Evolutionary conservation across 2,888 invertebrate genomes (phyloP), one percentile per base, ranked within the genome.

Genomic region (Epinotia demarniana): DNA sequence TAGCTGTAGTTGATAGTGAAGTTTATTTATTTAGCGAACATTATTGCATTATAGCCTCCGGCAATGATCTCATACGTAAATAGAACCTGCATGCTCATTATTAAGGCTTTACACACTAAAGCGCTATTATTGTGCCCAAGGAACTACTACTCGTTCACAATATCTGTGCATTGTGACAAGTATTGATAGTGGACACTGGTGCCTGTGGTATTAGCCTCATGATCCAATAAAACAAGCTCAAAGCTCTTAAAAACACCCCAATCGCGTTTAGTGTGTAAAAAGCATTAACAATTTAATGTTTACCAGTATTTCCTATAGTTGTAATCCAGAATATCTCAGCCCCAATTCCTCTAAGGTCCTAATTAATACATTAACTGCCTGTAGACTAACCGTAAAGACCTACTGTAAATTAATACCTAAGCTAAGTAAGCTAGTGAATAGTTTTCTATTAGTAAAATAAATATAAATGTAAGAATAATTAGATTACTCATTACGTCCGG

Each of bases 21-120:
- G 78, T 80, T 83, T 82, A 81, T 83, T 85, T 83, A 82, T 82
- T 82, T 79, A 81, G 80, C 57, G 60, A 66, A 74, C 68, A 67
- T 62, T 70, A 60, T 73, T 77, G 77, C 77, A 83, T 78, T 82
- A 83, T 78, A 83, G 81, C 85, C 83, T 84, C 81, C 69, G 78
- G 80, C 79, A 82, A 82, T 89, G 90, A 91, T 90, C 90, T 91
- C 90, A 90, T 84, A 83, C 81, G 75, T 76, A 72, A 77, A 63
- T 80, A 78, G 77, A 77, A 64, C 62, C 76, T 76, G 60, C 79
- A 77, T 78, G 64, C 58, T 58, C 46, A 46, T 53, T 11, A 39
- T 61, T 74, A 79, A 77, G 75, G 82, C 72, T 82, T 79, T 46
- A 73, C 61, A 68, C 18, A 16, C 23, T 62, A 19, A 58, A 16